phyloP scores from a whole-genome alignment of 2,113 vertebrate species.

The Psilopsiagon aymara region DNA sequence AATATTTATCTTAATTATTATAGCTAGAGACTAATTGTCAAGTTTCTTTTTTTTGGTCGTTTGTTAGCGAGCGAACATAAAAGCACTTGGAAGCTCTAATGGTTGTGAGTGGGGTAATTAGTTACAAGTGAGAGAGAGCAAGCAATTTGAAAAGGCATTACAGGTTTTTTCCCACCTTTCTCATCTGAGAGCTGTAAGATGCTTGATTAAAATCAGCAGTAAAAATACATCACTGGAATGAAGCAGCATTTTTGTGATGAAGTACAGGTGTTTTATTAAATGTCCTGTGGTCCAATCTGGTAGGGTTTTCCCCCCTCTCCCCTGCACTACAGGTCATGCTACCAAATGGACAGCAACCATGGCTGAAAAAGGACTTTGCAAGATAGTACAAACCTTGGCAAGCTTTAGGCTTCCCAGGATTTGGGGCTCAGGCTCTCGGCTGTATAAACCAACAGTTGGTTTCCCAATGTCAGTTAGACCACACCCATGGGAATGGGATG shows the following conservation, averaged over 20 bases:
- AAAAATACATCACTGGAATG: neutral
- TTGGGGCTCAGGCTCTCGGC: neutral
- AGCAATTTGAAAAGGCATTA: slow-evolving; percentile 56
- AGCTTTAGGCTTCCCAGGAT: neutral
- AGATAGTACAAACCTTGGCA: neutral
- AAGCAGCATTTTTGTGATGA: neutral
- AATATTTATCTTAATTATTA: slow-evolving; percentile 47
- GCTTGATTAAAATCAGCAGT: slow-evolving; percentile 11
- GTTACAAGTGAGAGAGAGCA: slow-evolving; percentile 60
- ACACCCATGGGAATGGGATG: fast-evolving
- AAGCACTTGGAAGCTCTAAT: neutral
- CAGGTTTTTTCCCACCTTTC: slow-evolving; percentile 26
- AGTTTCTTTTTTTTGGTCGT: neutral
- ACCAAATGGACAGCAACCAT: neutral
- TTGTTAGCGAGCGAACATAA: neutral
- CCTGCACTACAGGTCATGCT: neutral
- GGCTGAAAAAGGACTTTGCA: neutral
- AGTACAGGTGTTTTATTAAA: neutral
- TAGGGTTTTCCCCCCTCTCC: neutral
- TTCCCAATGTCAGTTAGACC: neutral
- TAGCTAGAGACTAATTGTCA: slow-evolving; percentile 32
- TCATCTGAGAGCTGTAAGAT: slow-evolving; percentile 12
- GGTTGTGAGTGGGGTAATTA: slow-evolving; percentile 47
- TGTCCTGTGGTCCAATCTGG: neutral
- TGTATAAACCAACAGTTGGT: fast-evolving